Percentiles rank a stretch among this genome's conserved stretches.
Evolutionary conservation across 2,888 invertebrate genomes (phyloP).

Genomic region (Orchesella flavescens): DNA sequence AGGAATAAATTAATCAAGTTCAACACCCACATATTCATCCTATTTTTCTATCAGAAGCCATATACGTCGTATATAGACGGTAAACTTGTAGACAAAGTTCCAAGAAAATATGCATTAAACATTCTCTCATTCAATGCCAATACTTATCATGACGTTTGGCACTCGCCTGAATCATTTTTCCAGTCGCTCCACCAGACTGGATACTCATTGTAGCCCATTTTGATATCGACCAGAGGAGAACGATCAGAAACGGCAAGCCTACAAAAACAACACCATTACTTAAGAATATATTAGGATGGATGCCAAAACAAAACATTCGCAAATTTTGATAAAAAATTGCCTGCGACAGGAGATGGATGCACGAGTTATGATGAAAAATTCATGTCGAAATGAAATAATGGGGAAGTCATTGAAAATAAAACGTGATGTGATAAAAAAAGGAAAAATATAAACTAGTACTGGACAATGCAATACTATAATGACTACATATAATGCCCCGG

Average conservation of each 20-base stretch:
- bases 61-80: not conserved
- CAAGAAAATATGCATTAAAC: not conserved
- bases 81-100: not conserved
- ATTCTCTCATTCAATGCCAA: not conserved
- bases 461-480: no score
- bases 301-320: not conserved
- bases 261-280: not conserved
- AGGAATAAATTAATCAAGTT: slow-evolving; percentile 7
- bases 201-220: slow-evolving; percentile 42
- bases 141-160: not conserved
- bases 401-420: no score
- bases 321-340: not conserved
- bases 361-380: no score
- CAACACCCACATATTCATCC: not conserved
- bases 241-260: slow-evolving; percentile 60
- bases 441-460: no score
- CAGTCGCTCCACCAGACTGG: not conserved
- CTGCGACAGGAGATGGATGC: not conserved
- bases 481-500: not conserved
- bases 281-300: not conserved
- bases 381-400: no score
- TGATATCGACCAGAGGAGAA: slow-evolving; percentile 50
- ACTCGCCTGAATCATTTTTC: slow-evolving; percentile 32
- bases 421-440: no score
- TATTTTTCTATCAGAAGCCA: no score